Conservation (phyloP, 2,888 invertebrate species). For the Danaus chrysippus region DNA sequence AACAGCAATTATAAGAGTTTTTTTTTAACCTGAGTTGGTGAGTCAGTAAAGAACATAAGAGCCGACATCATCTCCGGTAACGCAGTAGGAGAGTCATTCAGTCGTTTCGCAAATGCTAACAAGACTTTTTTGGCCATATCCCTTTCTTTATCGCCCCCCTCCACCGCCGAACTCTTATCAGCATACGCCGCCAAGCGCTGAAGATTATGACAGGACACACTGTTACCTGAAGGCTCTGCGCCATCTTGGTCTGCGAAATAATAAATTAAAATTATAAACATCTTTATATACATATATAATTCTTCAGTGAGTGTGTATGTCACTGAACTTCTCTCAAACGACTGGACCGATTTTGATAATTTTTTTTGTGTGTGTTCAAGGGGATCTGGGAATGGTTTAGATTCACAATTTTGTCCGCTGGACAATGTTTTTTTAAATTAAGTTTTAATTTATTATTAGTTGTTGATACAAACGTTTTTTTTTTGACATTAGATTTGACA, state of each 20-base stretch:
- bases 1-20: slow-evolving; percentile 16
- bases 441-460: no score
- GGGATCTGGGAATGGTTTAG: no score
- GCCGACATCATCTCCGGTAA: slow-evolving; percentile 88
- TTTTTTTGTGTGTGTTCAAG: no score
- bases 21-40: slow-evolving; percentile 83
- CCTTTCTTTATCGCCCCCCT: slow-evolving; percentile 57
- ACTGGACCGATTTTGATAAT: no score
- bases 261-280: background rate
- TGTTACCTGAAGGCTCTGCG: slow-evolving; percentile 96
- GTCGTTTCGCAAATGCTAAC: slow-evolving; percentile 78
- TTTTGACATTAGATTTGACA: no score
- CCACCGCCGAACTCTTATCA: slow-evolving; percentile 67
- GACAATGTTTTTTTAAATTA: no score
- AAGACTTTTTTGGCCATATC: slow-evolving; percentile 82
- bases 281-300: no score
- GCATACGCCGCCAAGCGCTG: slow-evolving; percentile 85
- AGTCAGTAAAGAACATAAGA: slow-evolving; percentile 83
- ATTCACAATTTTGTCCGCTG: no score
- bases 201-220: slow-evolving; percentile 90
- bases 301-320: no score
- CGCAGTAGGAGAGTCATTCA: slow-evolving; percentile 82
- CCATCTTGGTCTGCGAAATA: slow-evolving; percentile 91
- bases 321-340: no score
- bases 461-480: no score